Conservation (phyloP, 1,140 invertebrate species). For the Neotoxoptera formosana region DNA sequence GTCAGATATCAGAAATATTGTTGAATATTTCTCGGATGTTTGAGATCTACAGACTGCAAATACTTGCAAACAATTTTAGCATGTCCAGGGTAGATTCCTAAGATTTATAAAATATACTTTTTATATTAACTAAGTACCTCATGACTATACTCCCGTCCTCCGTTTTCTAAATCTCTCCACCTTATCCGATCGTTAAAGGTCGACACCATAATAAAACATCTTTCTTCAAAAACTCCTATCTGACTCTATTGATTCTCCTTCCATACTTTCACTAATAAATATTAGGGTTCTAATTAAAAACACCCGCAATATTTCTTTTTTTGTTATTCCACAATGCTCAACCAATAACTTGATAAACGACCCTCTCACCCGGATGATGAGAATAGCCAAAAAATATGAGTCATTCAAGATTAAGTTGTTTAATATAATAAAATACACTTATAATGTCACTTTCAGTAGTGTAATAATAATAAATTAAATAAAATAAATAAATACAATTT, state of each 20-base stretch:
- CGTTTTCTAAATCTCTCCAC: background rate
- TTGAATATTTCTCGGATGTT: background rate
- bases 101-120: background rate
- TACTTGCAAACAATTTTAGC: background rate
- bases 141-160: background rate
- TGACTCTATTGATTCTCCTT: background rate
- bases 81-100: background rate
- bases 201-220: background rate
- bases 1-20: background rate
- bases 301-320: background rate
- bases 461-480: too few species aligned
- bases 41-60: too few species aligned
- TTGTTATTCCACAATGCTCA: background rate
- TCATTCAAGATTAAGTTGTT: background rate
- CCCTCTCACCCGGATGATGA: background rate
- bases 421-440: too few species aligned
- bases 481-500: too few species aligned
- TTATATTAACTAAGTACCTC: background rate
- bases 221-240: background rate
- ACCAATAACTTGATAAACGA: background rate
- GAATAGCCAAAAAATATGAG: background rate
- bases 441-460: too few species aligned
- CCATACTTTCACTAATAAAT: background rate
- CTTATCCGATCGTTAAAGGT: background rate
- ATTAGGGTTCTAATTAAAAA: background rate